phyloP scores from a whole-genome alignment of 1,140 invertebrate genomes.

The Drosophila leontia region DNA sequence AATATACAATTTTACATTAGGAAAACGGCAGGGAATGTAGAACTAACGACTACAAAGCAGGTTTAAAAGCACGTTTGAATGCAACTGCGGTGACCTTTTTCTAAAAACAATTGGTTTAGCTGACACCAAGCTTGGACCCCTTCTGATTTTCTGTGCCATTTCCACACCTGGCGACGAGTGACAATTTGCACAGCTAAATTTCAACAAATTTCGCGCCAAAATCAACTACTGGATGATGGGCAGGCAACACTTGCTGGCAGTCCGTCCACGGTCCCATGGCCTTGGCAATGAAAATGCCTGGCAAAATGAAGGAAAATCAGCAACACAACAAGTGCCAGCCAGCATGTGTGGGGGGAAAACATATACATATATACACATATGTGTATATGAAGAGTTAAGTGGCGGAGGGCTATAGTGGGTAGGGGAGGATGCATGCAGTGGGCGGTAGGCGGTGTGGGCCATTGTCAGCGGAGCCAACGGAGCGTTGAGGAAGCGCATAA shows the following conservation, averaged over 20 bases:
- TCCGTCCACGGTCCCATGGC: conserved; percentile 36
- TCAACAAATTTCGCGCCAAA: conserved; percentile 19
- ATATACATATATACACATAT: not conserved
- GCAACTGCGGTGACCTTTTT: conserved; percentile 49
- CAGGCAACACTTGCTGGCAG: conserved; percentile 11
- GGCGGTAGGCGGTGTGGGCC: conserved; percentile 25
- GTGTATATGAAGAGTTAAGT: not conserved
- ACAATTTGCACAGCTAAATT: conserved; percentile 24
- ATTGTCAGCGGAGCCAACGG: conserved; percentile 50
- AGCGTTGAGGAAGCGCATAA: conserved; percentile 21
- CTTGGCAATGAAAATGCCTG: conserved; percentile 67
- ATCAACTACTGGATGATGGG: conserved; percentile 5
- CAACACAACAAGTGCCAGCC: conserved; percentile 33
- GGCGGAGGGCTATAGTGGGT: not conserved
- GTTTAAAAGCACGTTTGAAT: conserved; percentile 8
- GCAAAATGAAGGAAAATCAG: conserved; percentile 30
- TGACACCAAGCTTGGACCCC: conserved; percentile 29
- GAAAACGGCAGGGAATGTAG: not conserved
- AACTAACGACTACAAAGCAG: not conserved
- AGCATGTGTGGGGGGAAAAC: conserved; percentile 1
- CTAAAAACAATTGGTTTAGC: conserved; percentile 23
- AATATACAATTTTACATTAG: not conserved
- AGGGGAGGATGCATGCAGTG: not conserved
- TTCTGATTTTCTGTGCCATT: not conserved
- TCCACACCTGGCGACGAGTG: conserved; percentile 2